These are phyloP conservation scores for Drosophila anomelani DNA, from an alignment of 2,888 invertebrate species.

Conservation along the genomic window DNA sequence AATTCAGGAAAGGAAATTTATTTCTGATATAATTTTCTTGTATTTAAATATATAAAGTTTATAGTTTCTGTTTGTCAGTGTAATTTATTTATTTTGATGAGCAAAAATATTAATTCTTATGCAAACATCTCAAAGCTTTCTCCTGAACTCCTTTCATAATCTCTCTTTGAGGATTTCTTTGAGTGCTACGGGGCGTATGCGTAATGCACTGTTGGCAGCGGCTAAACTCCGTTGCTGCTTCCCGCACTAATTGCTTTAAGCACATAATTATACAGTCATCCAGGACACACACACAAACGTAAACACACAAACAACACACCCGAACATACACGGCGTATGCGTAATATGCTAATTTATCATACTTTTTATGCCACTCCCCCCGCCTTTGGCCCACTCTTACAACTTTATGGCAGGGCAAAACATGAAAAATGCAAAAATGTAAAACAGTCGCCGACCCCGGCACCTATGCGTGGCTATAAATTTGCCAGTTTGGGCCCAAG, in stretches of 20 bases:
- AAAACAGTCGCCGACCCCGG: slow-evolving; percentile 60
- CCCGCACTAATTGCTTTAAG: slow-evolving; percentile 65
- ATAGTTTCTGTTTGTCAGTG: not conserved
- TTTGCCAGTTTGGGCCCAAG: slow-evolving; percentile 46
- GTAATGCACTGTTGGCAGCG: slow-evolving; percentile 40
- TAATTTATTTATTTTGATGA: not conserved
- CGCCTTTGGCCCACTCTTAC: slow-evolving; percentile 2
- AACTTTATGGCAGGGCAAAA: slow-evolving; percentile 63
- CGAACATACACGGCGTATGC: slow-evolving; percentile 59
- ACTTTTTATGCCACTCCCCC: slow-evolving; percentile 52
- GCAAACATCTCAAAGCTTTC: not conserved
- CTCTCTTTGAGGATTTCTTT: slow-evolving; percentile 9
- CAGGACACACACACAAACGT: slow-evolving; percentile 21
- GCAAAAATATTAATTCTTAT: not conserved
- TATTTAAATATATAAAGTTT: not conserved
- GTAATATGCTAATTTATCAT: slow-evolving; percentile 70
- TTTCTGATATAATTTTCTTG: not conserved
- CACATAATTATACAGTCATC: slow-evolving; percentile 64
- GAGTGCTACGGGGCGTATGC: slow-evolving; percentile 30
- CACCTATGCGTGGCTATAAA: slow-evolving; percentile 64
- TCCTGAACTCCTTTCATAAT: slow-evolving; percentile 1
- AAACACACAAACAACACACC: slow-evolving; percentile 17
- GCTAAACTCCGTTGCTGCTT: slow-evolving; percentile 41
- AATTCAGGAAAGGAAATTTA: not conserved
- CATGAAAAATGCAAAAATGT: slow-evolving; percentile 70